Conservation (phyloP, 2,113 vertebrate species). For the Ageneiosus marmoratus region DNA sequence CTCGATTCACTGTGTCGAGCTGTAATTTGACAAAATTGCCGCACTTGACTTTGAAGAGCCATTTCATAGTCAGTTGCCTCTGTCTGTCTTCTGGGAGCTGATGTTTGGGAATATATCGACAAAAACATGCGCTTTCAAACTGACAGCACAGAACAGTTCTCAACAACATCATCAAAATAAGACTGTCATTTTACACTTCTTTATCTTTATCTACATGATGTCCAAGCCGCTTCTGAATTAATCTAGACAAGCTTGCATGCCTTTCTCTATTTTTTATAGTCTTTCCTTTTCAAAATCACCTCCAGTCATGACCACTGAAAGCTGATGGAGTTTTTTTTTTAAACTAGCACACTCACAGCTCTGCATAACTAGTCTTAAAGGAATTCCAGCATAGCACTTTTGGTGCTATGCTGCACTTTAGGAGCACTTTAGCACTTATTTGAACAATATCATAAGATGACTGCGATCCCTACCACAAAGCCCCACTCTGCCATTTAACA, state of each 20-base stretch:
- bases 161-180: background rate
- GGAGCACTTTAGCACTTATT: background rate
- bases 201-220: background rate
- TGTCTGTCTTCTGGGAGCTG: background rate
- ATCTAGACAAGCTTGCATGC: background rate
- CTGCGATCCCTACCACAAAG: background rate
- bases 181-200: background rate
- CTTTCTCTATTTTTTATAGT: background rate
- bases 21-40: slow-evolving; percentile 42
- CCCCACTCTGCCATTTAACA: background rate
- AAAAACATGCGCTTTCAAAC: background rate
- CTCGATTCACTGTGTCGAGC: slow-evolving; percentile 17
- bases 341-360: background rate
- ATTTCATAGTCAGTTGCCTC: slow-evolving; percentile 10
- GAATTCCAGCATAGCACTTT: background rate
- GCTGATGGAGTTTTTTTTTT: too few relatives aligned
- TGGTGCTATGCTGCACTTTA: too few relatives aligned
- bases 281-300: background rate
- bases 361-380: background rate
- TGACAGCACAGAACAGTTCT: background rate
- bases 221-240: background rate
- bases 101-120: slow-evolving; percentile 17
- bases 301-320: background rate
- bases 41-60: slow-evolving; percentile 33
- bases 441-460: background rate